Percentiles rank a stretch among this genome's conserved stretches.
Evolutionary conservation across 2,113 vertebrate genomes (phyloP).

Genomic region (Hippocampus barbouri): DNA sequence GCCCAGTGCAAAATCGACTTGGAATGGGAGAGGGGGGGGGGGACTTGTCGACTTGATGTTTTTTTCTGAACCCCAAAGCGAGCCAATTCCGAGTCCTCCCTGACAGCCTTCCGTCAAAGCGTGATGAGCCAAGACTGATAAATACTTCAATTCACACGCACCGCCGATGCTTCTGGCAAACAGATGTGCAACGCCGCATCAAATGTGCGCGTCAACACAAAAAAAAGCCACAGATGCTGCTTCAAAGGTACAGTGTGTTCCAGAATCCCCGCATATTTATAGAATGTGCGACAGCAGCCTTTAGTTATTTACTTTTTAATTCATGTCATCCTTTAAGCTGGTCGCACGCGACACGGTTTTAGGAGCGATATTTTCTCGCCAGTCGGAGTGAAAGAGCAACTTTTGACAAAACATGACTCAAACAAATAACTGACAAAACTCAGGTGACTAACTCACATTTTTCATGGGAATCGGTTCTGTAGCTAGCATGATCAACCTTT

Average conservation of each 20-base stretch:
- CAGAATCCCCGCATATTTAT: constrained; percentile 5
- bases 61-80: constrained; percentile 12
- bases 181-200: constrained; percentile 8
- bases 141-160: constrained; percentile 20
- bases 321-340: background rate
- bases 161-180: constrained; percentile 19
- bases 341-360: background rate
- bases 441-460: too few relatives aligned
- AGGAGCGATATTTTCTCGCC: background rate
- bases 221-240: background rate
- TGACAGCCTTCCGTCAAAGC: constrained; percentile 25
- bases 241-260: constrained; percentile 1
- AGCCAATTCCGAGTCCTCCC: constrained; percentile 45
- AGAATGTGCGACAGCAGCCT: background rate
- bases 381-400: background rate
- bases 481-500: too few relatives aligned
- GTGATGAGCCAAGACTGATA: constrained; percentile 35
- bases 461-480: too few relatives aligned
- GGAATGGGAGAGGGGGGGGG: background rate
- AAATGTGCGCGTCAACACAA: background rate
- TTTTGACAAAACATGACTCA: background rate
- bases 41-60: constrained; percentile 52
- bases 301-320: background rate
- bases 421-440: background rate
- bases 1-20: constrained; percentile 62